A percentile compares a stretch with the other conserved stretches of the same genome.
Conservation (phyloP, 2,888 invertebrate species). For the Pseudolycoriella hygida region DNA sequence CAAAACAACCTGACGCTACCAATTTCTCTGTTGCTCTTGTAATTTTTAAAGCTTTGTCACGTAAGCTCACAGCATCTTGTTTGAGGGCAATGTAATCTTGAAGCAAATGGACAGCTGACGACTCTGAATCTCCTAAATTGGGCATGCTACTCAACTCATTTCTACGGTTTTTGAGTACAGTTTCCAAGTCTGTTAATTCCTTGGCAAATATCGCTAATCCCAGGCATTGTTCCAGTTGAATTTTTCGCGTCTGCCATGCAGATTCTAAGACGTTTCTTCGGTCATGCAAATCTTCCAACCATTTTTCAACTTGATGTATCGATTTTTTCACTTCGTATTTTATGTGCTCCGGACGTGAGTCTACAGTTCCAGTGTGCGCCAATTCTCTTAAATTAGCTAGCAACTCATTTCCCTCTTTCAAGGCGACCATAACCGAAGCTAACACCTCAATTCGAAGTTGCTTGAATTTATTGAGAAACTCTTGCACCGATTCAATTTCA, state of each 20-base stretch:
- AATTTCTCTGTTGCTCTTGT: constrained; percentile 62
- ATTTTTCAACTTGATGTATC: constrained; percentile 50
- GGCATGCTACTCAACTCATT: constrained; percentile 33
- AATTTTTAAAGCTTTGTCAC: constrained; percentile 58
- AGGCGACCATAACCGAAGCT: constrained; percentile 59
- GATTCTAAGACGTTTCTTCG: constrained; percentile 52
- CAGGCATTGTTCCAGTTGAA: constrained; percentile 60
- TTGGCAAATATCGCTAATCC: constrained; percentile 53
- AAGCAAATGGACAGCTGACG: constrained; percentile 46
- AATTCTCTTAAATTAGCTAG: constrained; percentile 57
- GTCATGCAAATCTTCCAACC: constrained; percentile 60
- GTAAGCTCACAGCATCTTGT: constrained; percentile 50
- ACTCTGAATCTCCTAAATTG: constrained; percentile 45
- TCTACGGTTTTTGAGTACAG: constrained; percentile 35
- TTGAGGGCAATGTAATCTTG: constrained; percentile 50
- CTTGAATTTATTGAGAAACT: constrained; percentile 49
- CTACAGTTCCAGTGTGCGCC: constrained; percentile 53
- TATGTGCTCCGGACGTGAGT: constrained; percentile 49
- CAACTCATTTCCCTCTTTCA: constrained; percentile 61
- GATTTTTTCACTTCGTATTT: constrained; percentile 33
- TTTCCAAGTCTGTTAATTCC: constrained; percentile 48
- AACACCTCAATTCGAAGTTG: constrained; percentile 53
- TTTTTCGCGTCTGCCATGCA: constrained; percentile 47
- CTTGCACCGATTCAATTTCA: constrained; percentile 53
- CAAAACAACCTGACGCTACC: constrained; percentile 48